A percentile compares a stretch with the other conserved stretches of the same genome.
phyloP scores from a whole-genome alignment of 2,797 vertebrate genomes.

The Pangasius larnaudii region DNA sequence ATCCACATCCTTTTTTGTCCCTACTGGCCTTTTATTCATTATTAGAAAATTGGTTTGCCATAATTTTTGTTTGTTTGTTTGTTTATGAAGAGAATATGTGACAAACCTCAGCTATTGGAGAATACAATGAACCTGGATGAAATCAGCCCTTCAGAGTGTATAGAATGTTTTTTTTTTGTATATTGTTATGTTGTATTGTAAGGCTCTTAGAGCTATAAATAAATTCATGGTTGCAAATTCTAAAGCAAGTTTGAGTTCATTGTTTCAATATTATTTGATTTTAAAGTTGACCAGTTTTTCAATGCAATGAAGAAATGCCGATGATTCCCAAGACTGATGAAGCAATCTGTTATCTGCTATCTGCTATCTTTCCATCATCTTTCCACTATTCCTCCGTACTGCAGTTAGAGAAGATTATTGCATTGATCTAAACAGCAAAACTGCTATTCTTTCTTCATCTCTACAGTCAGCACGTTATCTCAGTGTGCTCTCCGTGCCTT shows the following conservation, averaged over 20 bases:
- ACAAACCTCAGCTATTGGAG: neutral
- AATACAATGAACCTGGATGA: neutral
- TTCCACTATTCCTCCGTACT: neutral
- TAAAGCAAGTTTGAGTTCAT: conserved; percentile 8
- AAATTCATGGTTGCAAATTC: conserved; percentile 1
- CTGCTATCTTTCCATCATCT: neutral
- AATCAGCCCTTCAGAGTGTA: conserved; percentile 44
- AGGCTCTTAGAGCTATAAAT: conserved; percentile 3
- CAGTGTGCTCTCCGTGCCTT: conserved; percentile 23
- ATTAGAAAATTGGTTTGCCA: neutral
- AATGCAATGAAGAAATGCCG: conserved; percentile 25
- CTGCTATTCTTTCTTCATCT: neutral
- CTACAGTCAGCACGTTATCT: conserved; percentile 13
- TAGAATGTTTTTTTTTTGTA: neutral
- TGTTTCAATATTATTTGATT: neutral
- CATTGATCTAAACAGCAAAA: conserved; percentile 35
- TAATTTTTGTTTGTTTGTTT: neutral
- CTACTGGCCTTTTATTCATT: neutral
- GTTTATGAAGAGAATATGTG: neutral
- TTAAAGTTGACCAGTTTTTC: neutral
- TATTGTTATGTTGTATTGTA: neutral
- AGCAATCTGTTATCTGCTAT: conserved; percentile 18
- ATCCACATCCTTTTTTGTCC: neutral
- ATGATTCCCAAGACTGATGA: conserved; percentile 20
- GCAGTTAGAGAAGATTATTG: conserved; percentile 36